Evolutionary conservation across 2,888 invertebrate genomes (phyloP).

Genomic region (Erebia ligea): DNA sequence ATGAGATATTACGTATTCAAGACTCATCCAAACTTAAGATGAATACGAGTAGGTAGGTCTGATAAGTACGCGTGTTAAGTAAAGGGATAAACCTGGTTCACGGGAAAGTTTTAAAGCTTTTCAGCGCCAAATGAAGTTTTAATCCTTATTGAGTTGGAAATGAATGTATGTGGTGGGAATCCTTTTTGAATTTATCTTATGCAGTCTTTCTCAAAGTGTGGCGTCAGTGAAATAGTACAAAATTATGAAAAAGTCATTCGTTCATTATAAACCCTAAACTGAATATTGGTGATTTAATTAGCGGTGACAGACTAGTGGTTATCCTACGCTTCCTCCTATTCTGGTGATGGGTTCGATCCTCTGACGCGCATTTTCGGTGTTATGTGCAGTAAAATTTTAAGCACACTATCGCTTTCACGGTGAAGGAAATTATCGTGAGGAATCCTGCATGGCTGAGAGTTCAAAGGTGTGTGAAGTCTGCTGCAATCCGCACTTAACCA

Average conservation of each 20-base stretch:
- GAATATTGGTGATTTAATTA: too few species aligned
- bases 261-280: not conserved
- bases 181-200: conserved; percentile 75
- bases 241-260: not conserved
- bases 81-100: conserved; percentile 69
- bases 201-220: conserved; percentile 32
- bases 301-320: too few species aligned
- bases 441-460: too few species aligned
- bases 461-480: too few species aligned
- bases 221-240: not conserved
- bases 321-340: too few species aligned
- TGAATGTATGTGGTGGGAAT: conserved; percentile 61
- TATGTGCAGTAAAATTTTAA: too few species aligned
- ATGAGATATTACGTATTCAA: conserved; percentile 22
- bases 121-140: conserved; percentile 70
- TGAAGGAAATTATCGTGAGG: too few species aligned
- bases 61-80: conserved; percentile 61
- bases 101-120: conserved; percentile 65
- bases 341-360: too few species aligned
- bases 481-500: too few species aligned
- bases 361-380: too few species aligned
- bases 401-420: too few species aligned
- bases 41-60: not conserved
- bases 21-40: conserved; percentile 7
- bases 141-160: conserved; percentile 78